Evolutionary conservation across 2,797 vertebrate species (phyloP).

Genomic region (Catostomus latipinnis): DNA sequence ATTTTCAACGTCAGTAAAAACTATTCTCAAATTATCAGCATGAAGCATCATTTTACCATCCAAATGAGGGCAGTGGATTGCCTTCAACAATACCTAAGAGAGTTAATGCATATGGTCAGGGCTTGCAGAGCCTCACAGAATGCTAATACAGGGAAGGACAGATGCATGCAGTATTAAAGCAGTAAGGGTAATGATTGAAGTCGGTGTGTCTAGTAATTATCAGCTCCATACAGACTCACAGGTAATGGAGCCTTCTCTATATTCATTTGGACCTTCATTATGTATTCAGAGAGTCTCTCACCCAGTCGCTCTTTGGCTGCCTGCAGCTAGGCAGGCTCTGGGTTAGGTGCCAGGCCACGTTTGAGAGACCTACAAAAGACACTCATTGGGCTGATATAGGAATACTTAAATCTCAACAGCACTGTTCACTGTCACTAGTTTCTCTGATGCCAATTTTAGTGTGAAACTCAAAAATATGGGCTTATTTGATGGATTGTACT

Average conservation of each 20-base stretch:
- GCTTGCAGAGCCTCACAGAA: constrained; percentile 1
- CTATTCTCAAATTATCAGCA: background rate
- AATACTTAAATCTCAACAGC: constrained; percentile 23
- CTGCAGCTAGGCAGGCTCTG: background rate
- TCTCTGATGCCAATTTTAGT: constrained; percentile 5
- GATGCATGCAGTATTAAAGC: constrained; percentile 37
- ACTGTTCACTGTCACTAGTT: background rate
- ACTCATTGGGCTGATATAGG: constrained; percentile 19
- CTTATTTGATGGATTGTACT: background rate
- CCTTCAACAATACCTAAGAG: background rate
- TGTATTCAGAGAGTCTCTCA: constrained; percentile 20
- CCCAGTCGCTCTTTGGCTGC: constrained; percentile 7
- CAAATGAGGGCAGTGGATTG: background rate
- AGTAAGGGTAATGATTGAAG: constrained; percentile 32
- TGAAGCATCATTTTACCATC: background rate
- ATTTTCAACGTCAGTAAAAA: background rate
- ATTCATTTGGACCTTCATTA: constrained; percentile 35
- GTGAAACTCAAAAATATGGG: background rate
- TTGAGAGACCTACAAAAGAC: constrained; percentile 13
- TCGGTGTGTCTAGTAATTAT: constrained; percentile 34
- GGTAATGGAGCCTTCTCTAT: constrained; percentile 22
- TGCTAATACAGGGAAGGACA: constrained; percentile 21
- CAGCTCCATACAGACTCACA: constrained; percentile 9
- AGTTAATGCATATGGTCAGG: constrained; percentile 20
- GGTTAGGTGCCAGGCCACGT: constrained; percentile 15